Evolutionary conservation across 2,113 vertebrate species (phyloP), one percentile per base, ranked within the genome.

Genomic region (Corythornis cristatus): DNA sequence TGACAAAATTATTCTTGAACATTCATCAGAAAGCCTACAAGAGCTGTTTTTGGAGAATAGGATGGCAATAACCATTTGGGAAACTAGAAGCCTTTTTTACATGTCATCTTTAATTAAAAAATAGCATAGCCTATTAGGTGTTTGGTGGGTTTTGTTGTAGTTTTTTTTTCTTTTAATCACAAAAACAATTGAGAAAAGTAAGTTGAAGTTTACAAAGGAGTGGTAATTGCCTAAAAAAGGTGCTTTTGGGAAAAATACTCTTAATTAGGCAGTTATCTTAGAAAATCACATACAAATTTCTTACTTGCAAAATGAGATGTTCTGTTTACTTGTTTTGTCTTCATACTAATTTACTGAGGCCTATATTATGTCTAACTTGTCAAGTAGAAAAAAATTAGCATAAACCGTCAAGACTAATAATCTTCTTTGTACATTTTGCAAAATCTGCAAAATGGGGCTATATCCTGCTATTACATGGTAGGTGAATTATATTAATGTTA

Each of bases 321-420:
- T 86, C 62, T 86, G n/a, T 81, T 91, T 87, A 64, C 71, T 89
- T 89, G 45, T 74, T 86, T 74, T 89, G 78, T 65, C 84, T 73
- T 92, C 42, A 46, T 35, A 45, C 48, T 82, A 84, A 84, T 78
- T 86, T 92, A 78, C 73, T 65, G 45, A 89, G 81, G 35, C 45
- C 45, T 88, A 40, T 83, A 90, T 94, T 87, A 78, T 90, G 65
- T 68, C 17, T 92, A 84, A 71, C 61, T 57, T 53, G 50, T 76
- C 90, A 93, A 94, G 84, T 89, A 81, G 28, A 83, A 91, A 95
- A 83, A 92, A 93, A 86, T 37, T 60, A 86, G 28, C 66, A 82
- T 78, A 84, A 94, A 37, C 70, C 54, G 45, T 83, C 51, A 90
- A 84, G 48, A 92, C 61, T 90, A 72, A 75, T 75, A 48, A 70